Percentiles rank a stretch among this genome's conserved stretches.
These are phyloP conservation scores for Phaetusa simplex DNA, from an alignment of 2,113 vertebrate species.

Conservation along the genomic window DNA sequence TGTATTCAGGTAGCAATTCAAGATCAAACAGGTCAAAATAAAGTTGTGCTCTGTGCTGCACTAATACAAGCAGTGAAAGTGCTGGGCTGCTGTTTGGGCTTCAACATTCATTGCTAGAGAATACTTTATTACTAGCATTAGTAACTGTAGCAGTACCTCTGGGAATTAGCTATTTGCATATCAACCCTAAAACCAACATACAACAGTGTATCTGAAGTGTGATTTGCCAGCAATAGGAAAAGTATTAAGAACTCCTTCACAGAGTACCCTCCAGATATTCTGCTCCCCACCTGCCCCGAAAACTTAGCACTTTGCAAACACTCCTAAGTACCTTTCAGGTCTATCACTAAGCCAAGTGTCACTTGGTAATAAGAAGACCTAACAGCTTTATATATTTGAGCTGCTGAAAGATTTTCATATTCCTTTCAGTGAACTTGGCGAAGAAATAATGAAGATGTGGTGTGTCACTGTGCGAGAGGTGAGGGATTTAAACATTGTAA, in stretches of 20 bases:
- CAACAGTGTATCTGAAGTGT: background rate
- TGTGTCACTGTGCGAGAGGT: background rate
- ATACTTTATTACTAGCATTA: background rate
- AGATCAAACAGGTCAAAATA: background rate
- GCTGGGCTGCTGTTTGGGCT: background rate
- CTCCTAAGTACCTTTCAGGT: background rate
- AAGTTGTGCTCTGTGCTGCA: background rate
- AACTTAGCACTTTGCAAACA: background rate
- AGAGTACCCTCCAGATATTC: background rate
- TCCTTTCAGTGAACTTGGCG: background rate
- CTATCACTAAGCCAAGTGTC: background rate
- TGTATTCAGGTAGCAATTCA: background rate
- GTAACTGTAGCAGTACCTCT: background rate
- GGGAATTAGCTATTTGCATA: background rate
- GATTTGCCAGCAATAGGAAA: background rate
- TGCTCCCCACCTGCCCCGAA: fast-evolving
- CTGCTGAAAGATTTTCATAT: background rate
- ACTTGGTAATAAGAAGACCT: background rate
- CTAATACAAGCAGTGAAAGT: background rate
- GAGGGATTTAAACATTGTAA: background rate
- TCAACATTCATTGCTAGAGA: background rate
- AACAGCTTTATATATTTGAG: background rate
- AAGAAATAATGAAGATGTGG: background rate
- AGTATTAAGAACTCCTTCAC: background rate
- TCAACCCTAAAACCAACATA: background rate